These are phyloP conservation scores for Tenrec ecaudatus DNA, from an alignment of 2,113 vertebrate genomes.

Conservation along the genomic window DNA sequence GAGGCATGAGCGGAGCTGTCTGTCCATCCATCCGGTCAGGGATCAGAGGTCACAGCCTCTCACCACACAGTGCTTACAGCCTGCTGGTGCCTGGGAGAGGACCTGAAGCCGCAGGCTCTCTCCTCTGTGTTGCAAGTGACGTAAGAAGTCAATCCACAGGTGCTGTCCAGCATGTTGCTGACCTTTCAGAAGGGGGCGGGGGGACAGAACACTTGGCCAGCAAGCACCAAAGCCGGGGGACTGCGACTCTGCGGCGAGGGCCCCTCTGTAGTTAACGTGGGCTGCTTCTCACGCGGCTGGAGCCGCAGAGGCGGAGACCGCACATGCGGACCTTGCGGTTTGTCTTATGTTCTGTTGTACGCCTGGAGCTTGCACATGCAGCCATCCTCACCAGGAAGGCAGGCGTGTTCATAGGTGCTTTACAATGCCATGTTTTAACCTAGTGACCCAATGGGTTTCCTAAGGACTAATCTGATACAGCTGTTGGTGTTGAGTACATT, in stretches of 20 bases:
- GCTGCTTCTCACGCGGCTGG: not conserved
- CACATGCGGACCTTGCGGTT: too few species aligned
- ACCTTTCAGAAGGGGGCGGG: not conserved
- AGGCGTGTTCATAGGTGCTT: not conserved
- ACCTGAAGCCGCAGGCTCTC: slow-evolving; percentile 10
- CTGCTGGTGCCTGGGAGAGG: not conserved
- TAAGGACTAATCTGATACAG: slow-evolving; percentile 2
- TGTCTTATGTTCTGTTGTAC: slow-evolving; percentile 20
- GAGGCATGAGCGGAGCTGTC: not conserved
- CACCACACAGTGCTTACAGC: not conserved
- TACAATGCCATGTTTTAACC: not conserved
- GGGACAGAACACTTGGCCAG: not conserved
- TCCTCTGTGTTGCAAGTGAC: not conserved
- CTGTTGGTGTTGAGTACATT: slow-evolving; percentile 38
- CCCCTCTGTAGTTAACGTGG: slow-evolving; percentile 1
- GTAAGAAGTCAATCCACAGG: not conserved
- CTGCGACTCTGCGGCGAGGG: not conserved
- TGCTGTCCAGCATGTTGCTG: not conserved
- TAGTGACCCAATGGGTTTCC: slow-evolving; percentile 17
- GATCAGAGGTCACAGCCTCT: not conserved
- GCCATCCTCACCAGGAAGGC: not conserved
- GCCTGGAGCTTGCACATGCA: not conserved
- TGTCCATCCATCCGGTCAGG: not conserved
- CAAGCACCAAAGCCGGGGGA: not conserved
- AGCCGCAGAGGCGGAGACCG: not conserved